Conservation (phyloP, 2,113 vertebrate genomes). For the Nibea albiflora region DNA sequence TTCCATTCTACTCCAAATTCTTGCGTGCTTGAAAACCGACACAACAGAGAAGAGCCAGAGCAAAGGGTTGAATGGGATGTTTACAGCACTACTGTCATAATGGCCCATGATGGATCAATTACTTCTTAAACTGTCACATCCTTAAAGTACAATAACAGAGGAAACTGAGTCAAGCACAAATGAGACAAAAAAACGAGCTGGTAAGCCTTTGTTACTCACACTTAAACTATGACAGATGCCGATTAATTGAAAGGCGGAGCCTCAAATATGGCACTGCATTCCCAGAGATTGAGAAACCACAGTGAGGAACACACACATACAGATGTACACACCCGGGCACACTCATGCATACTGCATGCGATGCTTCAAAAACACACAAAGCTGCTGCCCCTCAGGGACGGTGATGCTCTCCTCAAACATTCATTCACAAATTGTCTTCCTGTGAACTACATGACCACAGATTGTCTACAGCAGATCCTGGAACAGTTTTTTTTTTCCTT, state of each 20-base stretch:
- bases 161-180: constrained; percentile 69
- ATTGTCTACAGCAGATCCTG: constrained; percentile 52
- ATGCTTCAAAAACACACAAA: constrained; percentile 25
- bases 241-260: constrained; percentile 44
- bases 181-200: constrained; percentile 34
- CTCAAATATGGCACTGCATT: constrained; percentile 60
- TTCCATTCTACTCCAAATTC: constrained; percentile 70
- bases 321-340: constrained; percentile 18
- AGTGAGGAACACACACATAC: constrained; percentile 47
- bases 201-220: constrained; percentile 66
- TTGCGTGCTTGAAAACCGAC: constrained; percentile 56
- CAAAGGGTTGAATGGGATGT: constrained; percentile 47
- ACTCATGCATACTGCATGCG: constrained; percentile 25
- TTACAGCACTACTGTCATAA: constrained; percentile 64
- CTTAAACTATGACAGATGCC: constrained; percentile 51
- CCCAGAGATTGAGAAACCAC: constrained; percentile 50
- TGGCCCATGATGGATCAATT: constrained; percentile 75
- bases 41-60: constrained; percentile 39
- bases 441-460: constrained; percentile 62
- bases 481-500: constrained; percentile 28
- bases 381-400: constrained; percentile 38
- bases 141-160: constrained; percentile 65
- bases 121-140: constrained; percentile 68
- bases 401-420: constrained; percentile 57
- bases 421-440: constrained; percentile 68